phyloP scores from a whole-genome alignment of 2,113 vertebrate genomes.

The Solea senegalensis region DNA sequence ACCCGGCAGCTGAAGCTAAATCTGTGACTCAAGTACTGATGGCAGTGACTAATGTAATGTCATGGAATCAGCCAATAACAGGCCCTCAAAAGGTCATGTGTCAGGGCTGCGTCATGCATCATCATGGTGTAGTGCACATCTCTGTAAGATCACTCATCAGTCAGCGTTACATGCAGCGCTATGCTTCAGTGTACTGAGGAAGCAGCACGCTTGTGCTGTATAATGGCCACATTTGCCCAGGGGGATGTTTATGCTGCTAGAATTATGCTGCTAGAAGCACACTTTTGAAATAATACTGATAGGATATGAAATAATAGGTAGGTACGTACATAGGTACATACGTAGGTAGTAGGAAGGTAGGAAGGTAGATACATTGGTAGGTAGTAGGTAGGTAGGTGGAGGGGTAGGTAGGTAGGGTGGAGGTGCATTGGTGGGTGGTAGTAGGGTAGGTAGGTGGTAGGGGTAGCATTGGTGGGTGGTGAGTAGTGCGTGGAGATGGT shows the following conservation, averaged over 20 bases:
- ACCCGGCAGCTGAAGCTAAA: slow-evolving; percentile 7
- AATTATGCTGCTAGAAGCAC: not conserved
- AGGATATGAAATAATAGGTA: not conserved
- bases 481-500: too few species aligned
- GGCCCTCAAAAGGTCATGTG: slow-evolving; percentile 10
- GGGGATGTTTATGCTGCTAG: not conserved
- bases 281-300: not conserved
- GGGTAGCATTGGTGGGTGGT: too few species aligned
- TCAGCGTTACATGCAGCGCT: not conserved
- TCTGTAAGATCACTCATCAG: slow-evolving; percentile 13
- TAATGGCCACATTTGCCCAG: not conserved
- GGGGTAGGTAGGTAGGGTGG: too few species aligned
- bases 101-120: slow-evolving; percentile 13
- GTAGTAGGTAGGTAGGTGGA: too few species aligned
- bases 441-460: too few species aligned
- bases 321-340: too few species aligned
- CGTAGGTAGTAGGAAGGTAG: too few species aligned
- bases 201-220: too few species aligned
- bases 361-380: too few species aligned
- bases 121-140: slow-evolving; percentile 11
- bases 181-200: not conserved
- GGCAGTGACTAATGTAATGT: not conserved
- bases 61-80: slow-evolving; percentile 11
- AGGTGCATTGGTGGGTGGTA: too few species aligned
- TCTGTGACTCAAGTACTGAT: slow-evolving; percentile 9